Conservation (phyloP, 2,797 vertebrate species). For the Masticophis lateralis region DNA sequence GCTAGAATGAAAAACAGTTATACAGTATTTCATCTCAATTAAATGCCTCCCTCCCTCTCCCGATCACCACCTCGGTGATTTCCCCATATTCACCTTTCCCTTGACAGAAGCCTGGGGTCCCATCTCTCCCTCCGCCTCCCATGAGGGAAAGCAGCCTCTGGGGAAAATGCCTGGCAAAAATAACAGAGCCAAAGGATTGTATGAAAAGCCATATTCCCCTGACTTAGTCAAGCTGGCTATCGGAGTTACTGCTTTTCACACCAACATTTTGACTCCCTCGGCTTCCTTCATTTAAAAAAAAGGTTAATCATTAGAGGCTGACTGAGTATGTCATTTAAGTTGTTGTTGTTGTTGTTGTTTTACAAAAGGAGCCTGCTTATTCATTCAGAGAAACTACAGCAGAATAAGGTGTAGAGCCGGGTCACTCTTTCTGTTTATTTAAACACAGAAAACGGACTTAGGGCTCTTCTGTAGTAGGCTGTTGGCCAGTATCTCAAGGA, state of each 20-base stretch:
- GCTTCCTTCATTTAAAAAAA: constrained; percentile 60
- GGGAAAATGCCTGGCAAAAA: constrained; percentile 74
- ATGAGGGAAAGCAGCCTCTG: constrained; percentile 75
- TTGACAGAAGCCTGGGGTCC: constrained; percentile 75
- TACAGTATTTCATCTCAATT: constrained; percentile 67
- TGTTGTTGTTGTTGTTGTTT: constrained; percentile 22
- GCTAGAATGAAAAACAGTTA: constrained; percentile 60
- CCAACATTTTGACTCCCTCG: constrained; percentile 38
- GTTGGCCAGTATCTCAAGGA: constrained; percentile 48
- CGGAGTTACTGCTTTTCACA: constrained; percentile 55
- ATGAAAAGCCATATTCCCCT: constrained; percentile 74
- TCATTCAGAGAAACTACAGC: constrained; percentile 12
- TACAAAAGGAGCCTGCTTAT: constrained; percentile 52
- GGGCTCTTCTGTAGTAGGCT: constrained; percentile 19
- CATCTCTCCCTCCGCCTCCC: constrained; percentile 74
- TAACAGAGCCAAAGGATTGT: constrained; percentile 75
- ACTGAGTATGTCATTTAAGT: constrained; percentile 51
- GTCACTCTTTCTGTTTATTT: not conserved
- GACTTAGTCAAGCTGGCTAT: constrained; percentile 70
- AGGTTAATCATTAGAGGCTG: constrained; percentile 49
- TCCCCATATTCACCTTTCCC: constrained; percentile 75
- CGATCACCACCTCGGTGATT: constrained; percentile 73
- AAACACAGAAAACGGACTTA: not conserved
- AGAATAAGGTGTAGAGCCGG: constrained; percentile 33
- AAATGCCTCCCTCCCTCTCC: constrained; percentile 73